Evolutionary conservation across 1,140 invertebrate genomes (phyloP), one percentile per base, ranked within the genome.

Genomic region (Brachionus rotundiformis): DNA sequence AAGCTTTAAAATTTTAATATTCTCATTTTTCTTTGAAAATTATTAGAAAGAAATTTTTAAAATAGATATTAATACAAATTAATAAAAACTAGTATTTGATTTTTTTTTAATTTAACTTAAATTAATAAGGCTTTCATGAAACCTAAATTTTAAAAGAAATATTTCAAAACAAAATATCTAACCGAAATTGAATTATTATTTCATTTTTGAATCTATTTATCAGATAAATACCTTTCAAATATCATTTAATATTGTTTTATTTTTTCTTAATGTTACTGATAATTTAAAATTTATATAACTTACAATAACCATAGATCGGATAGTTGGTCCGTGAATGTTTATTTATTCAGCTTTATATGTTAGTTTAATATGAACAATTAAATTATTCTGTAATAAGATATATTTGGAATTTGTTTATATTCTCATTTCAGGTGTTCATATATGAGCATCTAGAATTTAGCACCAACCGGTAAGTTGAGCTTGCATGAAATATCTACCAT

Each of bases 371-470:
- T 25, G 47, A 54, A 19, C 47, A 54, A 54, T 54, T 54, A 54
- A 54, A 54, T 54, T 54, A 54, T 54, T 54, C 47, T 54, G 47
- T 19, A 54, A 54, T 19, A 54, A 54, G 47, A 54, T 54, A n/a
- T n/a, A 54, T 16, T 54, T 23, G 47, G 8, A 19, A 54, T 54
- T 54, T 54, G 47, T 54, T 54, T 54, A 19, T 54, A 54, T 8
- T 54, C 19, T 54, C n/a, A 54, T 23, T 54, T 54, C 47, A 54
- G 47, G 47, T 54, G 47, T 54, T 54, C 47, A 54, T n/a, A 54
- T 54, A 54, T 7, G 47, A 54, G 19, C n/a, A 54, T 54, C 47
- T 16, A 54, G 47, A 54, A 7, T 54, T 19, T 8, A 54, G 47
- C 47, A 19, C 47, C 47, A 19, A 10, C 47, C 19, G 47, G 47